Evolutionary conservation across 2,797 vertebrate species (phyloP).

Genomic region (Jordanella pulchra): DNA sequence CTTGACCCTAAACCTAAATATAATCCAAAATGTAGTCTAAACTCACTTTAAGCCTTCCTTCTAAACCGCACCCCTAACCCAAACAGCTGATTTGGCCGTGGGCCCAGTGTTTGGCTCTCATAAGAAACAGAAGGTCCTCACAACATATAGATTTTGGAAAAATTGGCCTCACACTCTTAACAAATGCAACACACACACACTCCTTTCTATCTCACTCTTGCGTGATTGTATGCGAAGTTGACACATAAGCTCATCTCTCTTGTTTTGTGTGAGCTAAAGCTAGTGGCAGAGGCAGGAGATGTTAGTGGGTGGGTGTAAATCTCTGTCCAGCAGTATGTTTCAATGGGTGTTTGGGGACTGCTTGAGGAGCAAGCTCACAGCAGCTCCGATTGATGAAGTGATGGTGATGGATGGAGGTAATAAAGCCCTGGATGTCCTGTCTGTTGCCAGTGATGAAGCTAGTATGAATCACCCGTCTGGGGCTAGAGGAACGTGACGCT

Average conservation of each 20-base stretch:
- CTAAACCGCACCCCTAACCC: too few relatives aligned
- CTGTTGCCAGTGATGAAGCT: constrained; percentile 79
- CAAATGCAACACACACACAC: neutral
- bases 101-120: too few relatives aligned
- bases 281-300: constrained; percentile 46
- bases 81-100: too few relatives aligned
- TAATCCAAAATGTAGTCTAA: too few relatives aligned
- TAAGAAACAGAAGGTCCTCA: too few relatives aligned
- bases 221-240: constrained; percentile 28
- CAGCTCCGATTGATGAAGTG: constrained; percentile 79
- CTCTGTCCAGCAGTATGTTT: constrained; percentile 71
- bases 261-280: constrained; percentile 49
- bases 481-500: constrained; percentile 63
- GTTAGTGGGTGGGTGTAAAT: constrained; percentile 73
- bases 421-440: constrained; percentile 84
- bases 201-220: constrained; percentile 35
- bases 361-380: constrained; percentile 74
- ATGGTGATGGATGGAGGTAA: constrained; percentile 84
- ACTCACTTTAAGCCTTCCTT: too few relatives aligned
- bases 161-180: too few relatives aligned
- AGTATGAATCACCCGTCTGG: constrained; percentile 82
- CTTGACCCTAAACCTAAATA: too few relatives aligned
- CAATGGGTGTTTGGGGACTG: constrained; percentile 77
- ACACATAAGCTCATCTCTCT: constrained; percentile 56
- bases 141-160: too few relatives aligned